These are phyloP conservation scores for Athalia cordata DNA, from an alignment of 2,888 invertebrate species.

Conservation along the genomic window DNA sequence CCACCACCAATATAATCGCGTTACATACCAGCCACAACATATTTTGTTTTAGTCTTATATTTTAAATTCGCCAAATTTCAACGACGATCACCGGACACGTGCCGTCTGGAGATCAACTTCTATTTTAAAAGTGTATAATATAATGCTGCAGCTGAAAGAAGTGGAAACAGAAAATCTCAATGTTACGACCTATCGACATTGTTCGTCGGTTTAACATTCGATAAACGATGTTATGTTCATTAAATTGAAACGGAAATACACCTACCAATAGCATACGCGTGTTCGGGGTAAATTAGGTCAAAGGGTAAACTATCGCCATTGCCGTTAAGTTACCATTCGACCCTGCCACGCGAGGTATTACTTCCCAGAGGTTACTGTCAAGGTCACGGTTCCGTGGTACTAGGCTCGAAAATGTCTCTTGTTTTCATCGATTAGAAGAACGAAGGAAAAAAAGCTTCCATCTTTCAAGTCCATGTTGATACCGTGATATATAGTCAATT, in stretches of 20 bases:
- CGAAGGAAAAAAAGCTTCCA: not conserved
- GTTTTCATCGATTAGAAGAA: not conserved
- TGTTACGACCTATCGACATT: no score
- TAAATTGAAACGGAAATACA: not conserved
- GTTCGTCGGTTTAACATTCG: no score
- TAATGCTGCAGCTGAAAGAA: no score
- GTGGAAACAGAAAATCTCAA: no score
- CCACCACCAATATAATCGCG: not conserved
- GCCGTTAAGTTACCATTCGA: conserved; percentile 9
- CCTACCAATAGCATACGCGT: conserved; percentile 17
- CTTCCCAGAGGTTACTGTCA: conserved; percentile 2
- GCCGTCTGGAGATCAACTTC: not conserved
- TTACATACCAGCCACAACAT: no score
- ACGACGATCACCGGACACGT: not conserved
- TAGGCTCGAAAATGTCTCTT: not conserved
- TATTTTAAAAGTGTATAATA: no score
- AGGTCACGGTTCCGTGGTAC: conserved; percentile 27
- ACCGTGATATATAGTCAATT: not conserved
- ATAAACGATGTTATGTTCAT: no score
- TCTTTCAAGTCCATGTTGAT: not conserved
- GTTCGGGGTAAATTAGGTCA: conserved; percentile 31
- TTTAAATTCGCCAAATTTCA: no score
- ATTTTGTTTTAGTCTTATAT: no score
- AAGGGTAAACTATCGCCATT: conserved; percentile 32
- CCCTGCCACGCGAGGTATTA: conserved; percentile 21